These are phyloP conservation scores for Drosophila barbarae DNA, from an alignment of 2,888 invertebrate species.

Conservation along the genomic window DNA sequence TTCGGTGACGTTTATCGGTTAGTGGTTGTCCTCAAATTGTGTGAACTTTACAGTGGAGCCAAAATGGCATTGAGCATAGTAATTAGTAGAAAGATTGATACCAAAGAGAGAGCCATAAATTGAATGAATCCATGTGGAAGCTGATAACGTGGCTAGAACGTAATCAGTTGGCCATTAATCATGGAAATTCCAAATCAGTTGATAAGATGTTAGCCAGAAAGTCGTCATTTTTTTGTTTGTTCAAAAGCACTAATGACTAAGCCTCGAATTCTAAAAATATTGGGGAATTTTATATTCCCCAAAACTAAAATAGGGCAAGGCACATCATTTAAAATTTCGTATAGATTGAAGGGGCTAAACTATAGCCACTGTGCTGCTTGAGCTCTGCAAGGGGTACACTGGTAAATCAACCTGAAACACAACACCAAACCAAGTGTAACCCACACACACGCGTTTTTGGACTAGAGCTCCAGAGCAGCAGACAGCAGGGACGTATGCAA, in stretches of 20 bases:
- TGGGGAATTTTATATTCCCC: background rate
- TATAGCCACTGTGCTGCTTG: background rate
- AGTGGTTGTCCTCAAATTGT: conserved; percentile 6
- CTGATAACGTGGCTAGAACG: conserved; percentile 1
- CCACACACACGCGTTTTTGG: background rate
- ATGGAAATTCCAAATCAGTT: background rate
- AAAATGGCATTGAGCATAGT: background rate
- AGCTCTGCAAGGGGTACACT: conserved; percentile 1
- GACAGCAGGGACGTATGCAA: background rate
- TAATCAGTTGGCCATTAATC: conserved; percentile 3
- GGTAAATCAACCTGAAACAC: conserved; percentile 2
- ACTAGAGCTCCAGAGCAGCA: background rate
- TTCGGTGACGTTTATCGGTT: conserved; percentile 17
- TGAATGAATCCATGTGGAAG: background rate
- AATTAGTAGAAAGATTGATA: background rate
- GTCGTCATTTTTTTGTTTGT: background rate
- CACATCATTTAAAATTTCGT: background rate
- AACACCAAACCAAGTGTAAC: background rate
- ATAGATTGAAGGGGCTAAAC: background rate
- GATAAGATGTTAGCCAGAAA: conserved; percentile 1
- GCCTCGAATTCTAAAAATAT: background rate
- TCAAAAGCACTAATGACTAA: background rate
- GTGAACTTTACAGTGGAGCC: conserved; percentile 7
- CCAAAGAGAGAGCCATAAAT: background rate
- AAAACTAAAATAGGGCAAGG: background rate